These are phyloP conservation scores for Argopecten irradians DNA, from an alignment of 1,140 invertebrate species.

Conservation along the genomic window DNA sequence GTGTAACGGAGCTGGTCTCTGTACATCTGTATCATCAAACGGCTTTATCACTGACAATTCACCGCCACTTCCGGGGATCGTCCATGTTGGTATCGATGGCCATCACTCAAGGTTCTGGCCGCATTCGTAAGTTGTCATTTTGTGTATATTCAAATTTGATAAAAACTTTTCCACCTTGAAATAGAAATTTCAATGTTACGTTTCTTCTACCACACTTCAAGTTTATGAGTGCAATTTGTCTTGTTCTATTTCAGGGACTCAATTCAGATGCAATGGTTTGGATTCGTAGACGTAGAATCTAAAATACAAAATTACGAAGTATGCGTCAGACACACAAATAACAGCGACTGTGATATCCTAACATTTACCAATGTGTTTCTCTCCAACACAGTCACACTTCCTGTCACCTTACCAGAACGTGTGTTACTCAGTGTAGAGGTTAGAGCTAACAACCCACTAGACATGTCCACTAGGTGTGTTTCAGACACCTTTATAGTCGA, in stretches of 20 bases:
- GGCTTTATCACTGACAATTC: constrained; percentile 55
- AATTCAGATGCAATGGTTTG: constrained; percentile 49
- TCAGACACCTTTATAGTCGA: constrained; percentile 58
- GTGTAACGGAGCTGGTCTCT: constrained; percentile 56
- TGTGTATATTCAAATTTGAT: no score
- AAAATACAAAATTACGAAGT: constrained; percentile 55
- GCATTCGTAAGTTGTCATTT: constrained; percentile 28
- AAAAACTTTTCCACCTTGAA: no score
- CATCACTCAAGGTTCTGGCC: constrained; percentile 47
- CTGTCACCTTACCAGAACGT: constrained; percentile 42
- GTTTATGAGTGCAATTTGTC: neutral
- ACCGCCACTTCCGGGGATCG: constrained; percentile 52
- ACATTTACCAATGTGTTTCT: constrained; percentile 30
- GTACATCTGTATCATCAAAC: constrained; percentile 48
- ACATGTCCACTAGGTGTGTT: constrained; percentile 32
- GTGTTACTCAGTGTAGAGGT: constrained; percentile 53
- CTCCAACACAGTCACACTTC: constrained; percentile 29
- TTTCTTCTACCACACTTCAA: neutral
- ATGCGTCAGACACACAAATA: constrained; percentile 37
- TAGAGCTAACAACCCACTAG: constrained; percentile 53
- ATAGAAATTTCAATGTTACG: neutral
- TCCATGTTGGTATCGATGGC: constrained; percentile 42
- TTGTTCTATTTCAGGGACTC: constrained; percentile 43
- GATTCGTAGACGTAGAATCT: constrained; percentile 63
- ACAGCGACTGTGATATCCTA: constrained; percentile 51